Conservation (phyloP, 2,888 invertebrate species). For the Rotaria macrura region DNA sequence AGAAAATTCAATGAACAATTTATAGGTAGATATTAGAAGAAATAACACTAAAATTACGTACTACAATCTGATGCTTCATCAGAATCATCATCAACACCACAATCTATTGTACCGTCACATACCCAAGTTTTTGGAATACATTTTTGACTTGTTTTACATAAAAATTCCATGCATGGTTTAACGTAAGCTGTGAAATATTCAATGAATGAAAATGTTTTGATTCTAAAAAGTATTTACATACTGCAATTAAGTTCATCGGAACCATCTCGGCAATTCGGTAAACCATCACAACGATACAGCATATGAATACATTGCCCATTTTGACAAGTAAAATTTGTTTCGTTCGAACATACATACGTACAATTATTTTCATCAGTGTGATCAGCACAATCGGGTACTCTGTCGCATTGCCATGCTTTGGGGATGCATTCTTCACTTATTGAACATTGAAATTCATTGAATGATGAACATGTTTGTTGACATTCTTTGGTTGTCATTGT, state of each 20-base stretch:
- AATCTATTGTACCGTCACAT: constrained; percentile 29
- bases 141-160: constrained; percentile 9
- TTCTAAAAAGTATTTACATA: not conserved
- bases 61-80: constrained; percentile 21
- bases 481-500: not conserved
- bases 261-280: constrained; percentile 27
- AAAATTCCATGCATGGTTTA: constrained; percentile 18
- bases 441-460: constrained; percentile 25
- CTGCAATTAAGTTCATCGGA: constrained; percentile 26
- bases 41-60: not conserved
- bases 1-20: not conserved
- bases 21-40: too few relatives aligned
- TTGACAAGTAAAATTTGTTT: constrained; percentile 22
- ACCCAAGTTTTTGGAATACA: constrained; percentile 28
- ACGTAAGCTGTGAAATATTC: not conserved
- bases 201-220: too few relatives aligned
- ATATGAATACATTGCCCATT: constrained; percentile 30
- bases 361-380: constrained; percentile 26
- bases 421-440: constrained; percentile 21
- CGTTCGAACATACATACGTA: constrained; percentile 2
- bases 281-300: constrained; percentile 24
- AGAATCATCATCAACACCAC: constrained; percentile 24
- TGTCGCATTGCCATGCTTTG: constrained; percentile 25
- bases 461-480: constrained; percentile 17
- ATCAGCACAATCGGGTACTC: constrained; percentile 23